These are phyloP conservation scores for Trichechus manatus DNA, from an alignment of 2,113 vertebrate species.

Conservation along the genomic window DNA sequence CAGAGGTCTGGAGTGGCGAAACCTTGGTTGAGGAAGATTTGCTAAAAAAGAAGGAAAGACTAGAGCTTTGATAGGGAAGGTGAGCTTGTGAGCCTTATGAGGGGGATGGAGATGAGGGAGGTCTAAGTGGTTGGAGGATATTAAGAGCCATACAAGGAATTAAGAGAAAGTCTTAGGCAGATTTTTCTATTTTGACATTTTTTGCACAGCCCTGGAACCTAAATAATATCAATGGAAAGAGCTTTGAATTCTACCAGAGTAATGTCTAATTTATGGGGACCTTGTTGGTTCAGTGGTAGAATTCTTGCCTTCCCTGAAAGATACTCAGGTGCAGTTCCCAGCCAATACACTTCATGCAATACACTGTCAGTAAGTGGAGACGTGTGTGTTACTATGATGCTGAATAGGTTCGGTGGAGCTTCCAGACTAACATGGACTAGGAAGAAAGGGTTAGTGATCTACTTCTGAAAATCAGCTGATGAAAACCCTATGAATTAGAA, in stretches of 20 bases:
- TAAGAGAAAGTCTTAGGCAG: not conserved
- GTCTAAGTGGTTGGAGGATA: not conserved
- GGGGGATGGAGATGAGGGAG: too few species aligned
- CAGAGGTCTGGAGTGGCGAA: not conserved
- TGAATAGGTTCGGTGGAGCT: not conserved
- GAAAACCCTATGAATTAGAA: not conserved
- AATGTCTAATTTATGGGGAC: not conserved
- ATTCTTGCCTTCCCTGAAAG: not conserved
- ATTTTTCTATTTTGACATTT: slow-evolving; percentile 46
- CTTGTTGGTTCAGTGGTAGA: not conserved
- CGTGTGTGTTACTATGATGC: not conserved
- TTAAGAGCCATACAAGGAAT: not conserved
- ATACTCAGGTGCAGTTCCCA: not conserved
- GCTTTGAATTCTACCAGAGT: slow-evolving; percentile 24
- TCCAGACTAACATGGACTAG: not conserved
- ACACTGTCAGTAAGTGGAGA: not conserved
- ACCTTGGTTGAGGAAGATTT: not conserved
- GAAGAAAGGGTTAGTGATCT: not conserved
- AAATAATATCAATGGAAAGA: not conserved
- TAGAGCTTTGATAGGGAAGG: not conserved
- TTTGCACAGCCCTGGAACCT: not conserved
- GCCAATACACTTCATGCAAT: not conserved
- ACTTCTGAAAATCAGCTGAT: not conserved
- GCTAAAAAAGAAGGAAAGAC: not conserved
- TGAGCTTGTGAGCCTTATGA: not conserved